A percentile compares a stretch with the other conserved stretches of the same genome.
Evolutionary conservation across 2,888 invertebrate genomes (phyloP).

Genomic region (Quadroppia sp.): DNA sequence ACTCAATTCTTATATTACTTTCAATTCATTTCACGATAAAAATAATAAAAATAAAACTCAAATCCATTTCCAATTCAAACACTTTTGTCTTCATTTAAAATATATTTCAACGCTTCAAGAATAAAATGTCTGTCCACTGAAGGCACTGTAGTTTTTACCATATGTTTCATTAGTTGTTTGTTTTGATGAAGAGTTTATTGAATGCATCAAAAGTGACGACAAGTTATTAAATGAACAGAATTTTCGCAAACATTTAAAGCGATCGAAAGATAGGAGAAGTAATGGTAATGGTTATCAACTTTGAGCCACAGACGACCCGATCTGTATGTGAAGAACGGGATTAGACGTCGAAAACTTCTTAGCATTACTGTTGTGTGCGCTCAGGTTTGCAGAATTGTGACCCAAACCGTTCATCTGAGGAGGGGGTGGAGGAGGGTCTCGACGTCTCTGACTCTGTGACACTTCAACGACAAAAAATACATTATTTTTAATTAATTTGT

Average conservation of each 20-base stretch:
- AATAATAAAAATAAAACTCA: conserved; percentile 12
- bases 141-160: background rate
- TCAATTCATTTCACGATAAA: background rate
- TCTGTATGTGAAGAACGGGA: conserved; percentile 22
- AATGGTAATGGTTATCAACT: conserved; percentile 30
- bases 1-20: background rate
- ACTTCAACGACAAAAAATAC: conserved; percentile 2
- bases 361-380: conserved; percentile 21
- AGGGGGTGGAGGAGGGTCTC: conserved; percentile 42
- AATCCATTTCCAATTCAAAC: background rate
- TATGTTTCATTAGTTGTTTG: background rate
- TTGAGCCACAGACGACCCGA: conserved; percentile 13
- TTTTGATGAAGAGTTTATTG: background rate
- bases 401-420: conserved; percentile 11
- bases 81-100: background rate
- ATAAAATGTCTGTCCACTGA: background rate
- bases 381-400: conserved; percentile 18
- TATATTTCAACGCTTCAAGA: background rate
- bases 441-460: conserved; percentile 34
- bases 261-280: background rate
- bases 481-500: background rate
- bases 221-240: background rate
- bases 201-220: background rate
- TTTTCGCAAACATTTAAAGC: background rate
- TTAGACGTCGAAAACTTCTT: background rate